Evolutionary conservation across 2,797 vertebrate genomes (phyloP), one percentile per base, ranked within the genome.

Genomic region (Parambassis ranga): DNA sequence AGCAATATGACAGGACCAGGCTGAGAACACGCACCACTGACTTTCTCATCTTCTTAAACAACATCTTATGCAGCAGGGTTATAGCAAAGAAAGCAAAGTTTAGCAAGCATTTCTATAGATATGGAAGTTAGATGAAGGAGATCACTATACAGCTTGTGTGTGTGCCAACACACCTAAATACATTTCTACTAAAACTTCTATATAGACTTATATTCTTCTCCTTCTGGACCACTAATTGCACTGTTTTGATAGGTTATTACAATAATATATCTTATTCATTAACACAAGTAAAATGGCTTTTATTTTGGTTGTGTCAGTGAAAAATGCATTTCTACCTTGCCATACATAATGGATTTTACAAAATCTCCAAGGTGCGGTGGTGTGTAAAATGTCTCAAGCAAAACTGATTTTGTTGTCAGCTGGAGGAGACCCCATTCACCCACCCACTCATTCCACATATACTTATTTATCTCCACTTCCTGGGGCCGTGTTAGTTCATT

Each of bases 401-500:
- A 70, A 65, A 48, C 53, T 16, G 63, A 66, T 64, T 47, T 31
- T 81, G 44, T 53, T 74, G 65, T 84, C 74, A 79, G 68, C 73
- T 57, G 68, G 64, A 71, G 69, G 76, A 85, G 69, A 76, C 83
- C 75, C 76, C 61, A 41, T 68, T 70, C 66, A 64, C 61, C 82
- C 73, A 3, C 79, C 80, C 65, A 82, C 82, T 79, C 83, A 77
- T 67, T 83, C 80, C 47, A 71, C 75, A 67, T 82, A 76, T 82
- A 76, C 85, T 88, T 90, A 89, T 89, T 88, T 86, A 87, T 89
- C 83, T 84, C 71, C 69, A 71, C 79, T 86, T 90, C 88, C 86
- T 77, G 72, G 39, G 86, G 87, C 85, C 63, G 37, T 84, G 81
- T 85, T 86, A 77, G 85, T 89, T 81, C 81, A 85, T 83, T 85